A percentile compares a stretch with the other conserved stretches of the same genome.
Evolutionary conservation across 2,888 invertebrate genomes (phyloP).

Genomic region (Drosophila neotestacea): DNA sequence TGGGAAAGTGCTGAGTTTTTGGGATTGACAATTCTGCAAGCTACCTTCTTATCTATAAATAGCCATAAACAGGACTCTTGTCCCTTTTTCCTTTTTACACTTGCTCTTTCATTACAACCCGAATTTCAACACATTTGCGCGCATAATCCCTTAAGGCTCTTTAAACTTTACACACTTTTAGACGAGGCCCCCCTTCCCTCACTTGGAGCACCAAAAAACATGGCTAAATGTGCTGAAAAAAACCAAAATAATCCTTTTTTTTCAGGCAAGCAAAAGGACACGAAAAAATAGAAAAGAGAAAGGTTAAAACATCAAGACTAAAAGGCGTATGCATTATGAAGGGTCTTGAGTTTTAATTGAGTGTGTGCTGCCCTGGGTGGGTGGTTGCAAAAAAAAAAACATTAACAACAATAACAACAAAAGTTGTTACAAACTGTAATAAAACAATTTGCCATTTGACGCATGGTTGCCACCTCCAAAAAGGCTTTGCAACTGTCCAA

Average conservation of each 20-base stretch:
- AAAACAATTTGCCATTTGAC: slow-evolving; percentile 73
- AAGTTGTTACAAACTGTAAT: slow-evolving; percentile 67
- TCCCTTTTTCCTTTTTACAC: slow-evolving; percentile 52
- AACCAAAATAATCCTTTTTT: slow-evolving; percentile 77
- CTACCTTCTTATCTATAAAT: slow-evolving; percentile 77
- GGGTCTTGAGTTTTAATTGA: slow-evolving; percentile 84
- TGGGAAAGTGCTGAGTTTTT: slow-evolving; percentile 43
- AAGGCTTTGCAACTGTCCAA: slow-evolving; percentile 27
- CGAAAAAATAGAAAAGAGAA: slow-evolving; percentile 54
- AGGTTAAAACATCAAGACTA: slow-evolving; percentile 77
- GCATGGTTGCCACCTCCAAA: slow-evolving; percentile 48
- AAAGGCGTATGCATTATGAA: slow-evolving; percentile 79
- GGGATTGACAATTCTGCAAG: slow-evolving; percentile 42
- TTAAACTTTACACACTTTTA: slow-evolving; percentile 82
- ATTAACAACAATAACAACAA: slow-evolving; percentile 23
- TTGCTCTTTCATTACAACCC: slow-evolving; percentile 66
- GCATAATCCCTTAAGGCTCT: slow-evolving; percentile 82
- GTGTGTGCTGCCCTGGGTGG: slow-evolving; percentile 69
- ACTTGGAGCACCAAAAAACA: slow-evolving; percentile 47
- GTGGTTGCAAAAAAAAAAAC: slow-evolving; percentile 15
- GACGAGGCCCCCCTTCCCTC: slow-evolving; percentile 26
- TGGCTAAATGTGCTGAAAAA: slow-evolving; percentile 53
- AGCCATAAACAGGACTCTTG: slow-evolving; percentile 70
- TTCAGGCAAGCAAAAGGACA: slow-evolving; percentile 19
- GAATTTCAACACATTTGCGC: slow-evolving; percentile 81